Base-by-base conservation (phyloP, 1,140 invertebrate genomes). In the Maniola jurtina region DNA sequence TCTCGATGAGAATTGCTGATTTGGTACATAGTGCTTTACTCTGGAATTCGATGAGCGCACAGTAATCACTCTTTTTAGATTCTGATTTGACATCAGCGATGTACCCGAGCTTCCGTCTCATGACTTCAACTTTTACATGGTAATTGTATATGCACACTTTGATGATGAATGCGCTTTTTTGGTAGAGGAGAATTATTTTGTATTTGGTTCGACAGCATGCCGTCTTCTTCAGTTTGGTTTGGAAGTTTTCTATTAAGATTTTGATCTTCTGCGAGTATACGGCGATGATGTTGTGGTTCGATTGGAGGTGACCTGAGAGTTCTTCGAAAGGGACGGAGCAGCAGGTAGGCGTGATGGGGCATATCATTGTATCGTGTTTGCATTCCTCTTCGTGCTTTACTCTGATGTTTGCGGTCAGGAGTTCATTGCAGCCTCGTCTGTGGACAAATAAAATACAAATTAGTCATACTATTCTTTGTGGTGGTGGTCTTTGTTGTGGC, bases 81-180 rank as follows among this genome's bases (percentile, higher is more conserved):
- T 88, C 85, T 6, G 80, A 75, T 69, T 89, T 91, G 0, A 70
- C 45, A 50, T 91, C 84, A 0, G 88, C 82, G 8, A 86, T 80
- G 47, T 89, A 84, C 3, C 86, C 86, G 1, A 91, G 72, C 42
- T 86, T 86, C 10, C 83, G 66, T 62, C 85, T 83, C 82, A 88
- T 89, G 0, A 91, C 81, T 73, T 90, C 86, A 0, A 91, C 86
- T 72, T 80, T 82, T 8, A 91, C 84, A 57, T 87, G 83, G 64
- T 89, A 91, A 61, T 91, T 91, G 73, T 89, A 88, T 8, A 90
- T 87, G 75, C 83, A 89, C 2, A 91, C 83, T 80, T 91, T 91
- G 63, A 91, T 89, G 15, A 91, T 84, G 67, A 91, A 91, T 11
- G 86, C 89, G 67, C 86, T 88, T 68, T 89, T 89, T 58, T 89